These are phyloP conservation scores for Sorex fumeus DNA, from an alignment of 2,113 vertebrate species.

Conservation along the genomic window DNA sequence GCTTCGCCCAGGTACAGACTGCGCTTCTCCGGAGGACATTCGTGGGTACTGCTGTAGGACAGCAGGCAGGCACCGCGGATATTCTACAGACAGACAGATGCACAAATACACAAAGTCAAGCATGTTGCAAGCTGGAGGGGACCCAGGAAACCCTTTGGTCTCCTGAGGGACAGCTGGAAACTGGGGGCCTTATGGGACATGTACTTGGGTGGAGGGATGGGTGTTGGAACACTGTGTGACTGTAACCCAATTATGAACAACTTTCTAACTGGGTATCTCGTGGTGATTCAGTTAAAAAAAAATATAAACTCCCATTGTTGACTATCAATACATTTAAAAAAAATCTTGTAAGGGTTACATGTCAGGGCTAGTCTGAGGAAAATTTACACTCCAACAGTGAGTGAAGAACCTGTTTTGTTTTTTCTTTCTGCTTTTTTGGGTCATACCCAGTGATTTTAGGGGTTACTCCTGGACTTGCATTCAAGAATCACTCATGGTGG, in stretches of 20 bases:
- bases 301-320: too few relatives aligned
- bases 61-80: conserved; percentile 94
- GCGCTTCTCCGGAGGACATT: conserved; percentile 88
- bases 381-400: not conserved
- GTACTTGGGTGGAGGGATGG: too few relatives aligned
- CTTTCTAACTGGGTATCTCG: too few relatives aligned
- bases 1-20: conserved; percentile 89
- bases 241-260: too few relatives aligned
- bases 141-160: not conserved
- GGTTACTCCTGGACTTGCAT: too few relatives aligned
- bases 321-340: too few relatives aligned
- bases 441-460: too few relatives aligned
- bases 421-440: not conserved
- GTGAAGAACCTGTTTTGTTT: not conserved
- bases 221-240: too few relatives aligned
- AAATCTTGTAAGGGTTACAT: conserved; percentile 86
- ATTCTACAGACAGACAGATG: conserved; percentile 86
- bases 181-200: too few relatives aligned
- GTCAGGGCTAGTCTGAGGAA: conserved; percentile 88
- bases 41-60: conserved; percentile 92
- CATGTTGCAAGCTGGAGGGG: not conserved
- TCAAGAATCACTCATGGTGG: too few relatives aligned
- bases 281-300: too few relatives aligned
- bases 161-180: conserved; percentile 88
- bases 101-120: not conserved